Percentiles rank a stretch among this genome's conserved stretches.
Evolutionary conservation across 2,113 vertebrate genomes (phyloP).

Genomic region (Oryzias curvinotus): DNA sequence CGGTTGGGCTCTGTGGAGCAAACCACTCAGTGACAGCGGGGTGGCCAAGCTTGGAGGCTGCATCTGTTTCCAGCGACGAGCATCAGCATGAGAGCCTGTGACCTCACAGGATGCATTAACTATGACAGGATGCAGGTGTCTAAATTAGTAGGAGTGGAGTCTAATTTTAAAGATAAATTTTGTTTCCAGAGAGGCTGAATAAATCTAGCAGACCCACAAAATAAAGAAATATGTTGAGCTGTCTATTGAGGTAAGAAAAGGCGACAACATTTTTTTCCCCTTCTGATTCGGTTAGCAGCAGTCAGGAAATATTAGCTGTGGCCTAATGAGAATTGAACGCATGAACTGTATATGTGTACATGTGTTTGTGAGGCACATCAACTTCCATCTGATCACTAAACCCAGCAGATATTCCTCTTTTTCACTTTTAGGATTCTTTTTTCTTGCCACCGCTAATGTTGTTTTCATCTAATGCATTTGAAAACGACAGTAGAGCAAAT

Average conservation of each 20-base stretch:
- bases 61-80: conserved; percentile 49
- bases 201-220: conserved; percentile 1
- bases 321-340: neutral
- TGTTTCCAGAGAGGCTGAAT: conserved; percentile 24
- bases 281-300: neutral
- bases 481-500: neutral
- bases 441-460: neutral
- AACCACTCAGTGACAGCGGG: conserved; percentile 23
- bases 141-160: conserved; percentile 58
- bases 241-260: neutral
- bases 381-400: neutral
- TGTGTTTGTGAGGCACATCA: neutral
- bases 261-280: no score
- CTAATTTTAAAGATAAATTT: conserved; percentile 56
- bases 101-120: conserved; percentile 61
- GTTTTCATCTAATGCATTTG: no score
- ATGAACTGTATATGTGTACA: neutral
- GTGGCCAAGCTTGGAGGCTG: conserved; percentile 7
- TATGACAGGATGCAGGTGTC: conserved; percentile 73
- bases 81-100: conserved; percentile 29
- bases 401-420: neutral
- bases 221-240: neutral
- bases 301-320: neutral
- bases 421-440: neutral
- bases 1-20: conserved; percentile 12